A percentile compares a stretch with the other conserved stretches of the same genome.
Conservation (phyloP, 2,113 vertebrate species). For the Odontophorus gujanensis region DNA sequence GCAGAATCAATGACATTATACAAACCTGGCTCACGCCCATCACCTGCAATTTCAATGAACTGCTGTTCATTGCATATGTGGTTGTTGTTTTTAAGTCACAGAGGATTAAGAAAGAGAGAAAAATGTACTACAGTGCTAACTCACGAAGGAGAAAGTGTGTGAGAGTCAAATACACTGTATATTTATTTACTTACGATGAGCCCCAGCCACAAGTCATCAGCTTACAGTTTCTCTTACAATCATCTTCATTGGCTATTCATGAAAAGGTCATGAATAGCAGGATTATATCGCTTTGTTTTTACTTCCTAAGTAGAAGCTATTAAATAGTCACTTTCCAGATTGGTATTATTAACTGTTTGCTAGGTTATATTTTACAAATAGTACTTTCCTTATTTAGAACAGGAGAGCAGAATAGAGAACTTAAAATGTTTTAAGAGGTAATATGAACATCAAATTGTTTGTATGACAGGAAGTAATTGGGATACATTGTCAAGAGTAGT, state of each 20-base stretch:
- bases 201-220: constrained; percentile 56
- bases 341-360: constrained; percentile 64
- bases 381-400: constrained; percentile 44
- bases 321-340: constrained; percentile 70
- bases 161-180: constrained; percentile 44
- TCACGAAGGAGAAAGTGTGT: constrained; percentile 61
- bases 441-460: constrained; percentile 51
- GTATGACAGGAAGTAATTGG: constrained; percentile 31
- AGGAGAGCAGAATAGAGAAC: background rate
- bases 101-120: constrained; percentile 69
- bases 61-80: constrained; percentile 53
- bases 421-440: constrained; percentile 40
- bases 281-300: constrained; percentile 76
- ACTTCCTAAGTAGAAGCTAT: constrained; percentile 70
- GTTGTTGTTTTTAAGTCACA: constrained; percentile 69
- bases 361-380: constrained; percentile 47
- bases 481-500: constrained; percentile 27
- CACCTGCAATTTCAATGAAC: constrained; percentile 54
- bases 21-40: constrained; percentile 51
- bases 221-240: constrained; percentile 72
- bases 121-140: constrained; percentile 58
- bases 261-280: constrained; percentile 71
- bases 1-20: constrained; percentile 60
- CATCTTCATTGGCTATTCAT: constrained; percentile 72
- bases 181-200: constrained; percentile 76